Evolutionary conservation across 2,113 vertebrate genomes (phyloP), one percentile per base, ranked within the genome.

Genomic region (Semnornis frantzii): DNA sequence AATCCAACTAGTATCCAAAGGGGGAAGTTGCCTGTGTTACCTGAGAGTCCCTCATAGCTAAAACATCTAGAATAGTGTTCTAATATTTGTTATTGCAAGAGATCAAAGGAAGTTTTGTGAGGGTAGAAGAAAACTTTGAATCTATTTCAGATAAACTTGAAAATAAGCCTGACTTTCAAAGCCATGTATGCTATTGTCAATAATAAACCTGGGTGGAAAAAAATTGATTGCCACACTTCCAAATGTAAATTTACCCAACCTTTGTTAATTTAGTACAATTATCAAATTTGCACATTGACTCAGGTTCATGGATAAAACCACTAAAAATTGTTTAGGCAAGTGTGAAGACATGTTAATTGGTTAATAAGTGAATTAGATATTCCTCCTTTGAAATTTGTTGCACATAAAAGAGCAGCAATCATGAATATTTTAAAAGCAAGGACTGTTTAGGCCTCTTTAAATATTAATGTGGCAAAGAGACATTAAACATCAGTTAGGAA

Each of bases 371-470:
- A 95, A 93, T 94, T 93, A 92, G 19, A 12, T 15, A 90, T 77
- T 85, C 24, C 57, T 90, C 46, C 68, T 96, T 89, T 90, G 89
- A 96, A 93, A 90, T 94, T 90, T 80, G 23, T 91, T 96, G 87
- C 81, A 95, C 79, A 88, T 82, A 94, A 88, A 96, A 95, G 48
- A 95, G 71, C 28, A 94, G 28, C 8, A 77, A 62, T 82, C 71
- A 94, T 96, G 65, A 94, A 94, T 96, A 91, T 92, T 97, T 97
- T 91, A 64, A 75, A 96, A 79, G 46, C 23, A 72, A 95, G 79
- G 48, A 87, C 84, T 95, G 69, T 93, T 95, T 92, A 92, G 71
- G 18, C 55, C 94, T 85, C 63, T 92, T 97, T 96, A 96, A 97
- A 90, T 91, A 94, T 97, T 94, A 92, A 96, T 93, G 42, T 46